These are phyloP conservation scores for Zophobas morio DNA, from an alignment of 1,140 invertebrate species.

Conservation along the genomic window DNA sequence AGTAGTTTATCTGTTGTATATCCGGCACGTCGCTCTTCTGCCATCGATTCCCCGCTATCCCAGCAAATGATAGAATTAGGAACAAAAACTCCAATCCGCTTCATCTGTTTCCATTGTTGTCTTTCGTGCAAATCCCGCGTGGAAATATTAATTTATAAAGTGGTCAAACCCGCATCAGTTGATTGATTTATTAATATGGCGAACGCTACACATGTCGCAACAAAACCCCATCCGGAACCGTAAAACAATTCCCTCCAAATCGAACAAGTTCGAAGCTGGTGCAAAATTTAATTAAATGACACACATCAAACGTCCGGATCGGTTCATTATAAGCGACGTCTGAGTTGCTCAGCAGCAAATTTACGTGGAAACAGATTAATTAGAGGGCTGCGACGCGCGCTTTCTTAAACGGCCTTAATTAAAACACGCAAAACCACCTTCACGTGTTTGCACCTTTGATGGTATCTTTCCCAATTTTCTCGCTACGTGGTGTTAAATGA, in stretches of 20 bases:
- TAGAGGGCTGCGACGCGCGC: constrained; percentile 22
- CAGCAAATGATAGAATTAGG: too few relatives aligned
- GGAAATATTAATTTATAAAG: background rate
- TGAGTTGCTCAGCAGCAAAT: constrained; percentile 22
- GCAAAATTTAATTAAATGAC: constrained; percentile 38
- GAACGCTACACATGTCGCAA: background rate
- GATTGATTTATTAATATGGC: background rate
- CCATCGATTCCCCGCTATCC: too few relatives aligned
- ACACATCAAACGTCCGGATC: constrained; percentile 28
- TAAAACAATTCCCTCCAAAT: constrained; percentile 1
- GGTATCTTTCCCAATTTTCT: constrained; percentile 1
- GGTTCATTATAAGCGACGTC: constrained; percentile 8
- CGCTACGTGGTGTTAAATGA: constrained; percentile 39
- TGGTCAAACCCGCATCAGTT: background rate
- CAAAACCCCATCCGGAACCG: background rate
- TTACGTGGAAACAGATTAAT: constrained; percentile 39
- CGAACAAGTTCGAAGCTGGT: constrained; percentile 3
- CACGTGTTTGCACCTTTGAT: constrained; percentile 25
- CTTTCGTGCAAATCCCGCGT: too few relatives aligned
- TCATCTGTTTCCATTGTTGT: too few relatives aligned
- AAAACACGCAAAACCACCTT: constrained; percentile 12
- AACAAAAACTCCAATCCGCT: too few relatives aligned
- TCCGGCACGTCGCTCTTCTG: too few relatives aligned
- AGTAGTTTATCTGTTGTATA: too few relatives aligned
- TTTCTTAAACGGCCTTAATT: constrained; percentile 31